Base-by-base conservation (phyloP, 2,888 invertebrate species). In the Trichogramma evanescens region DNA sequence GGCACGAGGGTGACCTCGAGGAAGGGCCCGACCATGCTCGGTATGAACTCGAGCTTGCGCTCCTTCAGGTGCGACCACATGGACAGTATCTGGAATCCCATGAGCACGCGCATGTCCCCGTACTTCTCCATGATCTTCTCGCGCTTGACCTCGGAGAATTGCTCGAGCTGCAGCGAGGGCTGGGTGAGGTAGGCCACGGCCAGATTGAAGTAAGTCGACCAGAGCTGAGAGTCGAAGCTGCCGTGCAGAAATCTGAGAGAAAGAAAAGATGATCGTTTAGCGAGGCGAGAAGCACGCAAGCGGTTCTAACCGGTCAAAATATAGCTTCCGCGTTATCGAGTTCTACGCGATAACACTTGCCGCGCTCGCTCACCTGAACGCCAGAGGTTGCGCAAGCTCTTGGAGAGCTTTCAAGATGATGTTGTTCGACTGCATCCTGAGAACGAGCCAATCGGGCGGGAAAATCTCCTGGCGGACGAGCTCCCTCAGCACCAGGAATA, bases 1-100 rank as follows among this genome's bases (percentile, higher is more conserved):
- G 91, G 91, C 5, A 96, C 93, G 43, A 96, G 81, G 0, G 95
- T 95, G 4, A 96, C 93, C 79, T 95, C 93, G 49, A 97, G 82
- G 69, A 96, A 90, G 0, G 94, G 95, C 0, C 95, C 95, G 6
- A 96, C 94, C 84, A 96, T 92, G 0, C 89, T 89, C 0, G 95
- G 94, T 66, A 96, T 91, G 69, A 96, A 90, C 74, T 92, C 88
- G 3, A 93, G 81, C 74, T 95, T 95, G 49, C 92, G 88, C 56
- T 91, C 88, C 9, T 89, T 93, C 63, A 95, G 81, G 70, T 91
- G 88, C 41, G 89, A 90, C 95, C 95, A 96, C 80, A 93, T 91
- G 38, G 91, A 89, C 7, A 95, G 82, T 67, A 96, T 91, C 73
- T 95, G 93, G 74, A 92, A 88, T 41, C 94, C 95, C 86, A 96